Evolutionary conservation across 2,113 vertebrate species (phyloP).

Genomic region (Calidris pygmaea): DNA sequence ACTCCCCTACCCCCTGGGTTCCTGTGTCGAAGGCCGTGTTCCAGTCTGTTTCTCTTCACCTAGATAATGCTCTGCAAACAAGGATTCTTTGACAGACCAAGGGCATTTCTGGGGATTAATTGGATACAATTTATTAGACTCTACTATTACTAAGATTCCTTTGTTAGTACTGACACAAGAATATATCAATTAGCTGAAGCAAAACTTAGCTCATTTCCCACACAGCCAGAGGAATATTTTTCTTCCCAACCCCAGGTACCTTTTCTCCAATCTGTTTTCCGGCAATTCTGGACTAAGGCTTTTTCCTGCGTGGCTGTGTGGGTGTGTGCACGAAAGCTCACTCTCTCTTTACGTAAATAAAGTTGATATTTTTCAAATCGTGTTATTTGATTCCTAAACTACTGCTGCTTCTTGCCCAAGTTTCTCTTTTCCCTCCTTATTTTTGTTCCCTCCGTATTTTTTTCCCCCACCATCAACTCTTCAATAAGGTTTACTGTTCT

Average conservation of each 20-base stretch:
- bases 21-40: no score
- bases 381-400: not conserved
- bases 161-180: no score
- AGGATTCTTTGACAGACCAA: no score
- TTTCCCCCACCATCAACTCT: not conserved
- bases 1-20: no score
- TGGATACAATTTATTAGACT: no score
- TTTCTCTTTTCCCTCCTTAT: not conserved
- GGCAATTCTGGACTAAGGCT: not conserved
- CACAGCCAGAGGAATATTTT: not conserved
- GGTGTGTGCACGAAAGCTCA: not conserved
- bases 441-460: not conserved
- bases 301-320: not conserved
- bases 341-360: not conserved
- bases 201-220: no score
- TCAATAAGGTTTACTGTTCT: not conserved
- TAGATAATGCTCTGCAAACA: no score
- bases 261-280: not conserved
- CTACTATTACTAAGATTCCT: no score
- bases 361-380: not conserved
- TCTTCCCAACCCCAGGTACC: not conserved
- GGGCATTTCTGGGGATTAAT: no score
- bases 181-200: no score
- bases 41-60: no score
- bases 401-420: not conserved